Evolutionary conservation across 2,797 vertebrate genomes (phyloP).

Genomic region (Mus caroli): DNA sequence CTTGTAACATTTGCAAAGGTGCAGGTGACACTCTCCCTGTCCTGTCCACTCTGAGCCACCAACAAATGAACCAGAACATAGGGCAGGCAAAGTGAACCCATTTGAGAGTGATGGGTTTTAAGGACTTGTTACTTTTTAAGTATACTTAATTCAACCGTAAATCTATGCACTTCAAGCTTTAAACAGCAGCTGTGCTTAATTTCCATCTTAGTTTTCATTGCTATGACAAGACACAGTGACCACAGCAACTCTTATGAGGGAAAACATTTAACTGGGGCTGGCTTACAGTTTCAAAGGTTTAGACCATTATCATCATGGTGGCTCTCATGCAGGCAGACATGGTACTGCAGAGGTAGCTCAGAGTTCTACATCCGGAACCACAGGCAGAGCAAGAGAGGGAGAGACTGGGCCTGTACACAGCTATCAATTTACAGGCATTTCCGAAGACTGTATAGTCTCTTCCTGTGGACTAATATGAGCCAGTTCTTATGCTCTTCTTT

Average conservation of each 20-base stretch:
- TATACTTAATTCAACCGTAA: slow-evolving; percentile 13
- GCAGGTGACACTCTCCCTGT: neutral
- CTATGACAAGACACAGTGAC: neutral
- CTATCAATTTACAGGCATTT: neutral
- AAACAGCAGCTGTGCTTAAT: neutral
- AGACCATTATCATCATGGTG: neutral
- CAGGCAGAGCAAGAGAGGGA: neutral
- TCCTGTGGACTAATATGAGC: neutral
- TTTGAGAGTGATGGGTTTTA: neutral
- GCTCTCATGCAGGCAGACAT: neutral
- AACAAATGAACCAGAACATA: accelerated
- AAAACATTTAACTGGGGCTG: neutral
- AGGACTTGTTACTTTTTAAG: neutral
- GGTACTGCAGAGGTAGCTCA: neutral
- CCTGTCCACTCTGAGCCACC: neutral
- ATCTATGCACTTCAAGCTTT: neutral
- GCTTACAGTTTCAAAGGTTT: neutral
- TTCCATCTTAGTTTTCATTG: neutral
- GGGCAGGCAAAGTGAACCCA: neutral
- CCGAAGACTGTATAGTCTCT: neutral
- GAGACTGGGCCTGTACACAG: no score
- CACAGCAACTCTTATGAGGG: no score
- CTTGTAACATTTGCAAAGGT: slow-evolving; percentile 26
- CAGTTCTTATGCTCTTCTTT: neutral
- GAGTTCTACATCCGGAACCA: neutral